Evolutionary conservation across 2,888 invertebrate species (phyloP), one percentile per base, ranked within the genome.

Genomic region (Ophion costatus): DNA sequence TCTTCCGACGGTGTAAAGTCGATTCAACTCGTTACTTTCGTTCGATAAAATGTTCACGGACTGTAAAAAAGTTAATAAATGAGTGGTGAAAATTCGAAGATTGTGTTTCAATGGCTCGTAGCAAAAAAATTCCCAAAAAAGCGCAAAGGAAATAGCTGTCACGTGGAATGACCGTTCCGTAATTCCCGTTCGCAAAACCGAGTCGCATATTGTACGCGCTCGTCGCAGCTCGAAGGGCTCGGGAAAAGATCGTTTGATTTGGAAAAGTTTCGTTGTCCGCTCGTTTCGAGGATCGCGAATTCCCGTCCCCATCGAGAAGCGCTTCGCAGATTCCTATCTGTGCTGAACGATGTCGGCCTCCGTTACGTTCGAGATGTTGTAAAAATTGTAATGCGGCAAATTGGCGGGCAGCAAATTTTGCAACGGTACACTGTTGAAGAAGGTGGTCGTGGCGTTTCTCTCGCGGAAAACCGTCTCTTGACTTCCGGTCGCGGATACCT

Each of bases 351-450:
- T 89, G 86, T 93, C 91, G 33, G 86, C 89, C 76, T 92, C 93
- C 24, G 90, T 86, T 33, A 92, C 91, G 79, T 90, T 93, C 24
- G 92, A 88, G 80, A 93, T 91, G 84, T 91, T 93, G 85, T 93
- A 93, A 89, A 93, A 93, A 84, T 93, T 93, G 81, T 93, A 93
- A 38, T 82, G 76, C 56, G 93, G 91, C 87, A 93, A 86, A 88
- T 92, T 93, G 0, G 92, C 83, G 38, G 93, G 91, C 79, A 93
- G 78, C 84, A 93, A 92, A 66, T 90, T 92, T 81, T 92, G 91
- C 51, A 93, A 71, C 4, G 91, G 89, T 3, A 91, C 85, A 17
- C 91, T 87, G 75, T 93, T 90, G 20, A 92, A 87, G 83, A 92
- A 93, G 57, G 51, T 14, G 3, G 93, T 93, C 78, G 91, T 92